These are phyloP conservation scores for Ctenochaetus hawaiiensis DNA, from an alignment of 2,797 vertebrate genomes.

Conservation along the genomic window DNA sequence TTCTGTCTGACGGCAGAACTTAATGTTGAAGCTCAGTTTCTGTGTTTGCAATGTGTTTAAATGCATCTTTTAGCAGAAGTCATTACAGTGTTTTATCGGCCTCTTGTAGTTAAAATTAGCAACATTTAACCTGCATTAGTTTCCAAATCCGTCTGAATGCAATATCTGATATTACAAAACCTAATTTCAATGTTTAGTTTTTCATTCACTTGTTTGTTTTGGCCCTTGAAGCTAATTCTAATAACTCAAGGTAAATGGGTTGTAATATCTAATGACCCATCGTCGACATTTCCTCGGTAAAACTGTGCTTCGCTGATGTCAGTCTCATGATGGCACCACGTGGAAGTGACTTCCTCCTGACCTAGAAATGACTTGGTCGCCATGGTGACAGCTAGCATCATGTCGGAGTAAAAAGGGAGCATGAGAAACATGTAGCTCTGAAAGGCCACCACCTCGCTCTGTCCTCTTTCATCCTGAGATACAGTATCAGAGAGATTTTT, in stretches of 20 bases:
- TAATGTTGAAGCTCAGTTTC: neutral
- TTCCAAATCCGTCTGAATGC: neutral
- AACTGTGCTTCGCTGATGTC: neutral
- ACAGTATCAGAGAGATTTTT: constrained; percentile 41
- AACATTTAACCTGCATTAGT: neutral
- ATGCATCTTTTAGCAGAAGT: neutral
- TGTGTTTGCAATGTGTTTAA: neutral
- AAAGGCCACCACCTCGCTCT: constrained; percentile 27
- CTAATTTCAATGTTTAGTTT: neutral
- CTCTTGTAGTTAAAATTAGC: neutral
- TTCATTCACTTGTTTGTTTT: neutral
- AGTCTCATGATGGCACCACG: constrained; percentile 3
- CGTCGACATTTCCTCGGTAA: neutral
- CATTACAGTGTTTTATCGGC: neutral
- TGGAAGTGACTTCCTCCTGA: constrained; percentile 24
- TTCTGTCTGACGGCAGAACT: neutral
- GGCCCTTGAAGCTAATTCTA: neutral
- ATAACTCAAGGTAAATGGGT: neutral
- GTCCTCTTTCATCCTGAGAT: constrained; percentile 38
- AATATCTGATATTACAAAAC: neutral
- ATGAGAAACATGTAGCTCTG: neutral
- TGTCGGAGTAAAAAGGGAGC: neutral
- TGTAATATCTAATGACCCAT: neutral
- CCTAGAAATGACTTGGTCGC: constrained; percentile 36
- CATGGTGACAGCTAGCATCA: constrained; percentile 37